Conservation (phyloP, 2,888 invertebrate species). For the Formica aserva region DNA sequence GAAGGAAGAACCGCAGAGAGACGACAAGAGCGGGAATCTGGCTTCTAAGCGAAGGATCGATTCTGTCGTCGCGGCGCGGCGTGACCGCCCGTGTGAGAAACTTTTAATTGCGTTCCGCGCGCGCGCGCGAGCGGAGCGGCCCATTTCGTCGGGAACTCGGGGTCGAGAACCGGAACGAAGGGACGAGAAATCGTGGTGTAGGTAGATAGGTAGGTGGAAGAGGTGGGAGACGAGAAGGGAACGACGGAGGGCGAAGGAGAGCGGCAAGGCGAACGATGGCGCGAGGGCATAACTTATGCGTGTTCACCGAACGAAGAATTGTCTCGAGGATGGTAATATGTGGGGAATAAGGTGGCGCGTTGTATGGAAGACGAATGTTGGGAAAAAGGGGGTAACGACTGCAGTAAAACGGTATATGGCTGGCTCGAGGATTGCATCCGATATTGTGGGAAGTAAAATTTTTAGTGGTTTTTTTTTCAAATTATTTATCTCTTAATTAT, state of each 20-base stretch:
- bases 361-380: conserved; percentile 17
- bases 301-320: conserved; percentile 48
- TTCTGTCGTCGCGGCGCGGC: conserved; percentile 69
- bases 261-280: conserved; percentile 13
- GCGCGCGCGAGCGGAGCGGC: conserved; percentile 60
- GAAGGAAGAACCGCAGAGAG: conserved; percentile 20
- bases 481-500: not conserved
- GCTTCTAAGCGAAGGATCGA: conserved; percentile 56
- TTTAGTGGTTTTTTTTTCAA: not conserved
- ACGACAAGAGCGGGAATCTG: conserved; percentile 30
- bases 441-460: not conserved
- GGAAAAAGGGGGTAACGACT: not conserved
- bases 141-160: conserved; percentile 59
- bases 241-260: conserved; percentile 23
- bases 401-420: not conserved
- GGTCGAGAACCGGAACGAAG: conserved; percentile 54
- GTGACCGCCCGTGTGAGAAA: conserved; percentile 77
- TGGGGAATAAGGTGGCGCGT: conserved; percentile 23
- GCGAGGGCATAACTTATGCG: conserved; percentile 46
- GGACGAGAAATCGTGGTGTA: conserved; percentile 42
- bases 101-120: conserved; percentile 82
- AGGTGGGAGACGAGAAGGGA: not conserved
- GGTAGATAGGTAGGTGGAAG: conserved; percentile 30
- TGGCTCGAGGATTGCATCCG: not conserved
- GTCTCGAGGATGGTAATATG: conserved; percentile 39